phyloP scores from a whole-genome alignment of 2,113 vertebrate species.

The Gnathonemus longibarbis region DNA sequence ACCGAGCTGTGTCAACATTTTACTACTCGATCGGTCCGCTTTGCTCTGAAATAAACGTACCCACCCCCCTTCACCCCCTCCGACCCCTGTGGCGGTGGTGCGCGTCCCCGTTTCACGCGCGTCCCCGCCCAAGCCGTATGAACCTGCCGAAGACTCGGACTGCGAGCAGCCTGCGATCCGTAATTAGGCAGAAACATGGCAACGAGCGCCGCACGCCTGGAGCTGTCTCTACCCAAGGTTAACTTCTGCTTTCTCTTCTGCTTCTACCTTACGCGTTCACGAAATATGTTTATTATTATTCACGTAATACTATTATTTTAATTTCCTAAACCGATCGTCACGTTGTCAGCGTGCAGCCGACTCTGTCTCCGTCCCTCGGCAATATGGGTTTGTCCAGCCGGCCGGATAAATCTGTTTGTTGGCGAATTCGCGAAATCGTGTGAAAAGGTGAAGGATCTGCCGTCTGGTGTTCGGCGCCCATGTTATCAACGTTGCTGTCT shows the following conservation, averaged over 20 bases:
- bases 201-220: background rate
- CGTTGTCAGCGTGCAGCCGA: background rate
- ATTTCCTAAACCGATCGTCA: background rate
- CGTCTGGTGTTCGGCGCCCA: background rate
- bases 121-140: background rate
- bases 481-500: background rate
- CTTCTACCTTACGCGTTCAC: background rate
- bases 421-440: background rate
- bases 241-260: background rate
- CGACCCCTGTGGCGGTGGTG: background rate
- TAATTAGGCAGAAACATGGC: background rate
- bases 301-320: background rate
- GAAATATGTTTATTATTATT: too few species aligned
- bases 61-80: background rate
- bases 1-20: background rate
- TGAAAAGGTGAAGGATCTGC: background rate
- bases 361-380: background rate
- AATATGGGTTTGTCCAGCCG: background rate
- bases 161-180: background rate
- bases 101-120: background rate
- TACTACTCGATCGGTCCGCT: background rate
- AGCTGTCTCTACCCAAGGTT: background rate
- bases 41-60: background rate
- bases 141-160: constrained; percentile 3
- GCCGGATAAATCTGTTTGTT: background rate